phyloP scores from a whole-genome alignment of 2,797 vertebrate species.

The Leptodactylus fallax region DNA sequence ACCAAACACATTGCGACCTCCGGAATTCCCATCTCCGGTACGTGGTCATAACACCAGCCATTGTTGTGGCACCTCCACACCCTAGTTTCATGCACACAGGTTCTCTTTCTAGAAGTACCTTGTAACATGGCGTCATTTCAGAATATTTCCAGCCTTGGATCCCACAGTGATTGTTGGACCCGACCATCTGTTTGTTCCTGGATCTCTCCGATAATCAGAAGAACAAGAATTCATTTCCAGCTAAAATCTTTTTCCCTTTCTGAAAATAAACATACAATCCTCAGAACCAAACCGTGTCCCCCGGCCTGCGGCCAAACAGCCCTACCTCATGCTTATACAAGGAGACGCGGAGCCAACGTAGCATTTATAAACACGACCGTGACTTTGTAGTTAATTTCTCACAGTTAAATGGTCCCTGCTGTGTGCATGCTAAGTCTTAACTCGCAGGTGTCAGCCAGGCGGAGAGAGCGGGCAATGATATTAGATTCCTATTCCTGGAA shows the following conservation, averaged over 20 bases:
- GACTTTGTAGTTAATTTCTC: neutral
- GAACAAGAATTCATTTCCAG: neutral
- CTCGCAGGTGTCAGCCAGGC: neutral
- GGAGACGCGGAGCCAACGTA: neutral
- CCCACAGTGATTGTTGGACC: neutral
- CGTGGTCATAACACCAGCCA: neutral
- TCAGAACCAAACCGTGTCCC: neutral
- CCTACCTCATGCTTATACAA: neutral
- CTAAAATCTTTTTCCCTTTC: neutral
- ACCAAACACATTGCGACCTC: too few relatives aligned
- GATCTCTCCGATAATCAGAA: neutral
- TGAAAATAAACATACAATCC: constrained; percentile 18
- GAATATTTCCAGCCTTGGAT: neutral
- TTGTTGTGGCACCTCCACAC: neutral
- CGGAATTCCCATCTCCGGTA: too few relatives aligned
- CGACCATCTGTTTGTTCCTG: neutral
- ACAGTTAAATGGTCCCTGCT: neutral
- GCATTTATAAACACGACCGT: neutral
- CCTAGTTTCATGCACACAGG: neutral
- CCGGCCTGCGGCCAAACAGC: neutral
- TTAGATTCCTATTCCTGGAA: neutral
- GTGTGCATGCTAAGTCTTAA: neutral
- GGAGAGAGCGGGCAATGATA: neutral
- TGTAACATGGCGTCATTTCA: neutral
- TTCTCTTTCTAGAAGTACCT: neutral